Evolutionary conservation across 2,888 invertebrate species (phyloP).

Genomic region (Heteromurus nitidus): DNA sequence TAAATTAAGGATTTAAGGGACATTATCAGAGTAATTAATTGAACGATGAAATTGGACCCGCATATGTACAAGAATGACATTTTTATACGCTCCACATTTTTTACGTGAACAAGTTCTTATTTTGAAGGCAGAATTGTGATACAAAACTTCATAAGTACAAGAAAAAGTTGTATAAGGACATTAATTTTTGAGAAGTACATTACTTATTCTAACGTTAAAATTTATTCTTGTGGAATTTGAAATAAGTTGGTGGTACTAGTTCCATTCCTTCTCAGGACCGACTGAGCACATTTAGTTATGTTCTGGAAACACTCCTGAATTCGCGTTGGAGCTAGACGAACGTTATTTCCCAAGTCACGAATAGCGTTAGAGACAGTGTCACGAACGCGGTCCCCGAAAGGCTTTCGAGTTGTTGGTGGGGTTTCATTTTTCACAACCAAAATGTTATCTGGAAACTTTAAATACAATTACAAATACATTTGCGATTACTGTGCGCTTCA

Average conservation of each 20-base stretch:
- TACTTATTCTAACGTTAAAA: too few relatives aligned
- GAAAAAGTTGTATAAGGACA: too few relatives aligned
- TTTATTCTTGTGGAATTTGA: conserved; percentile 5
- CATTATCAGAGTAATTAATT: too few relatives aligned
- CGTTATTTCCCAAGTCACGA: conserved; percentile 37
- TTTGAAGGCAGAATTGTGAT: too few relatives aligned
- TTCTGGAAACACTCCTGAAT: conserved; percentile 53
- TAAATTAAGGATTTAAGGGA: too few relatives aligned
- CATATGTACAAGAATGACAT: too few relatives aligned
- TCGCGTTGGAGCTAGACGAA: conserved; percentile 36
- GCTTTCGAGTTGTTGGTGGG: conserved; percentile 36
- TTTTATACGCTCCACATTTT: too few relatives aligned
- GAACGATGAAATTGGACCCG: too few relatives aligned
- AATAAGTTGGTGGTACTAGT: background rate
- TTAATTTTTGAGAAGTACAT: too few relatives aligned
- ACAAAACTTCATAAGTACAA: too few relatives aligned
- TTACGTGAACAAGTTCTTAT: too few relatives aligned
- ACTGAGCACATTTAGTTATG: conserved; percentile 49
- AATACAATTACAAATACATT: conserved; percentile 1
- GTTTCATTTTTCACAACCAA: conserved; percentile 8
- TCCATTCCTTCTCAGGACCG: conserved; percentile 42
- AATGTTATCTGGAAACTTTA: conserved; percentile 39
- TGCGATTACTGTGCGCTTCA: too few relatives aligned
- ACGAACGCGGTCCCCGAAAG: conserved; percentile 54
- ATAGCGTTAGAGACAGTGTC: conserved; percentile 37